Base-by-base conservation (phyloP, 2,888 invertebrate species). In the Leucophenga maculata region DNA sequence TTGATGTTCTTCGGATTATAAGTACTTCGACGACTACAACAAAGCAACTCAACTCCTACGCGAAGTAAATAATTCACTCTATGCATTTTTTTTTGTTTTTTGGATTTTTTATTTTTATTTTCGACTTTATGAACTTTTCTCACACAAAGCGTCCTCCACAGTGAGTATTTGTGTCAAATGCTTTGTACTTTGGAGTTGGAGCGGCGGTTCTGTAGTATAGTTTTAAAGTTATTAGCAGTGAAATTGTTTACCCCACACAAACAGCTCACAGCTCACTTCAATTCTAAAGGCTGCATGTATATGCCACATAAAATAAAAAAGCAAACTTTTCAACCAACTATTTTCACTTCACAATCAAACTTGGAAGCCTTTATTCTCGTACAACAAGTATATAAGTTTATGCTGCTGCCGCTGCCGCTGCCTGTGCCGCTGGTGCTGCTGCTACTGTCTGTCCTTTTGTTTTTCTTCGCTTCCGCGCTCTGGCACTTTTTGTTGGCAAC, bases 51-150 rank as follows among this genome's bases (percentile, higher is more conserved):
- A 57, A 31, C 31, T 22, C 39, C 39, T 11, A 39, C 39, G 39
- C 39, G 39, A 39, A 39, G 39, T 39, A 39, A 11, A 39, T 39
- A 39, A 20, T 54, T 54, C 18, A 54, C 54, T 20, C 9, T 9
- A 22, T 22, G 22, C 22, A 54, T 18, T 54, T 54, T 54, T 46
- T 46, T 44, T 62, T 44, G n/a, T 13, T n/a, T 11, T 62, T 62
- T 18, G 1, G 2, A n/a, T n/a, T n/a, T n/a, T n/a, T n/a, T n/a
- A n/a, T n/a, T n/a, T n/a, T n/a, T n/a, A n/a, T n/a, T n/a, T 46
- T 62, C 14, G 44, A 3, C 22, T 59, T 32, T 32, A n/a, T 59
- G 39, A 60, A 60, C 60, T 60, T 39, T 60, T 60, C 39, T 60
- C 44, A 60, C 55, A 55, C 55, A 60, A 39, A 60, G 13, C 16